Conservation (phyloP, 64 coral and sea anemone genomes). For the Porites lutea region DNA sequence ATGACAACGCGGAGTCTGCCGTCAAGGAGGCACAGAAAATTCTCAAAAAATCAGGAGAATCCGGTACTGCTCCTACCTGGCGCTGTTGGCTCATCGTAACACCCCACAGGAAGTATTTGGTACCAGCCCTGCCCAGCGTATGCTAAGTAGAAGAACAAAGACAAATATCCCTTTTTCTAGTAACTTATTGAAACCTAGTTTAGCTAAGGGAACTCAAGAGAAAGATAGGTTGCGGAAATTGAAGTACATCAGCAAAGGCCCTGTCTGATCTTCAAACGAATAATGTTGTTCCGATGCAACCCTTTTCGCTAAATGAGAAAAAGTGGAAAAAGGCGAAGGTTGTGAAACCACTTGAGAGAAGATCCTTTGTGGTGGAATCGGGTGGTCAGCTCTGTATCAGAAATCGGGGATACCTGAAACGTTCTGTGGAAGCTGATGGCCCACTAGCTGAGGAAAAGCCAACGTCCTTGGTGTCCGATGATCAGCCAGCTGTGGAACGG, state of each 20-base stretch:
- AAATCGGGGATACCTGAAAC: constrained; percentile 13
- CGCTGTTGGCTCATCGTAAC: not conserved
- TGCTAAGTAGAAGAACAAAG: not conserved
- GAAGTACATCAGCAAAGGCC: not conserved
- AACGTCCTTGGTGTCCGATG: no score
- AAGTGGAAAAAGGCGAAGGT: not conserved
- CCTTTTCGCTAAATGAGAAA: not conserved
- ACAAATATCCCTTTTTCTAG: not conserved
- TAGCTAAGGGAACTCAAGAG: not conserved
- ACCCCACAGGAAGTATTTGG: not conserved
- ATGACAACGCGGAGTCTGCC: not conserved
- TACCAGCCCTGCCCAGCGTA: constrained; percentile 7
- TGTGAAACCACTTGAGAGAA: not conserved
- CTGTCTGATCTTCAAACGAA: not conserved
- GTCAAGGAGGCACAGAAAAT: not conserved
- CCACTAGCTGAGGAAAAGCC: not conserved
- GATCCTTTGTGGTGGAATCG: not conserved
- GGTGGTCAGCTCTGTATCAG: not conserved
- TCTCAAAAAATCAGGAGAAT: not conserved
- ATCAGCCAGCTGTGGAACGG: no score
- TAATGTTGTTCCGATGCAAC: not conserved
- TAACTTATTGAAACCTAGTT: not conserved
- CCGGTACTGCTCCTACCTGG: not conserved
- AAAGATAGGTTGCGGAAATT: not conserved
- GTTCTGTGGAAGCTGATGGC: not conserved